Evolutionary conservation across 2,113 vertebrate genomes (phyloP).

Genomic region (Callipepla californica): DNA sequence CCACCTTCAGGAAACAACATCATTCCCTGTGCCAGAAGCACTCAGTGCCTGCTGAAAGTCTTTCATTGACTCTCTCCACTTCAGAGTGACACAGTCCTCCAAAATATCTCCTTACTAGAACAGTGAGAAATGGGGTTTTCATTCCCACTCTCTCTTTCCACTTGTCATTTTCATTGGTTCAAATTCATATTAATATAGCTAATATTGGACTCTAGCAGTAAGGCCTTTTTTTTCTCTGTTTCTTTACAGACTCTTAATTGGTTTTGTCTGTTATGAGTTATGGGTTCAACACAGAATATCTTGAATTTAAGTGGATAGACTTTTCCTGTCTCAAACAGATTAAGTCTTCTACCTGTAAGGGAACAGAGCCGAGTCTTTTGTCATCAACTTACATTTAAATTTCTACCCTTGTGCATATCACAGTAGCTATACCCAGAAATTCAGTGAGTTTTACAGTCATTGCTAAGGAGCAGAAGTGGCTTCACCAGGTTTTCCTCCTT

Average conservation of each 20-base stretch:
- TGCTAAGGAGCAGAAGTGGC: not conserved
- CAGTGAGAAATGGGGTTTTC: not conserved
- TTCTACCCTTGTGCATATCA: not conserved
- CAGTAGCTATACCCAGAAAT: not conserved
- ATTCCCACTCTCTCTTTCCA: not conserved
- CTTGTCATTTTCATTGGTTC: not conserved
- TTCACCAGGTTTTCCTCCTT: slow-evolving; percentile 3
- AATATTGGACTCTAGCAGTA: not conserved
- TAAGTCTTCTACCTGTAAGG: not conserved
- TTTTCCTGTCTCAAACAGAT: not conserved
- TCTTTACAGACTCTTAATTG: slow-evolving; percentile 4
- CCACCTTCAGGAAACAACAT: not conserved
- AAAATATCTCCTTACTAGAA: not conserved
- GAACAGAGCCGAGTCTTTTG: not conserved
- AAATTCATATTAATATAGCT: slow-evolving; percentile 24
- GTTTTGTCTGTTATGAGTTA: not conserved
- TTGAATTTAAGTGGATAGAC: not conserved
- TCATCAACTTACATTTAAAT: not conserved
- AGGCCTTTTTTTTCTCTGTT: not conserved
- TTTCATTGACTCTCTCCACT: not conserved
- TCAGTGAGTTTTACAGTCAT: not conserved
- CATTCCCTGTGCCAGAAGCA: not conserved
- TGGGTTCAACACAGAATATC: not conserved
- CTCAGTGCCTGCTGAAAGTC: not conserved
- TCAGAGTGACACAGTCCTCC: not conserved